Evolutionary conservation across 2,797 vertebrate genomes (phyloP).

Genomic region (Mus minutoides): DNA sequence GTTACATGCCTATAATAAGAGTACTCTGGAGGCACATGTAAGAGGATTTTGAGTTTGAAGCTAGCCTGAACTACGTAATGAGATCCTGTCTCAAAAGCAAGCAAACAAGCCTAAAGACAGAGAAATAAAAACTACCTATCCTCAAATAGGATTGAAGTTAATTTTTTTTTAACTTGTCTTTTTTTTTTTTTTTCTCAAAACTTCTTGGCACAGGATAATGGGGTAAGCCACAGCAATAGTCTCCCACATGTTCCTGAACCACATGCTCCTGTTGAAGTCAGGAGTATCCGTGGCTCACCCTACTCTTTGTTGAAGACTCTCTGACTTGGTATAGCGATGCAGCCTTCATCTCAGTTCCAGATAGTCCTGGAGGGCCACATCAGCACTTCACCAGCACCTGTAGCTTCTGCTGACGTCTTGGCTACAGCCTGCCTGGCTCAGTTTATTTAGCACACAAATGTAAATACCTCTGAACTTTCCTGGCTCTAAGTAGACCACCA

Average conservation of each 20-base stretch:
- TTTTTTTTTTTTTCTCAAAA: neutral
- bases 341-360: neutral
- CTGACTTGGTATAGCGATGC: neutral
- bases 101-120: neutral
- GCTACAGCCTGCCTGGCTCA: neutral
- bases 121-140: neutral
- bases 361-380: neutral
- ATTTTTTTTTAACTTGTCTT: neutral
- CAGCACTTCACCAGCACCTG: neutral
- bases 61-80: neutral
- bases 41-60: neutral
- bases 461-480: neutral
- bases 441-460: neutral
- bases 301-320: neutral
- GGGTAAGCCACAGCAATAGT: neutral
- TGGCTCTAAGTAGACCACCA: neutral
- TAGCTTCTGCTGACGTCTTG: neutral
- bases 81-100: neutral
- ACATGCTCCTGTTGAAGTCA: neutral
- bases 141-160: neutral
- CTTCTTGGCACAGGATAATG: neutral
- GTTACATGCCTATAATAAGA: neutral
- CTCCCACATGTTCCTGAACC: neutral
- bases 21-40: neutral
- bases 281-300: neutral